These are phyloP conservation scores for Ianthella basta DNA, from an alignment of 37 sponge, comb jelly and placozoan species.

Conservation along the genomic window DNA sequence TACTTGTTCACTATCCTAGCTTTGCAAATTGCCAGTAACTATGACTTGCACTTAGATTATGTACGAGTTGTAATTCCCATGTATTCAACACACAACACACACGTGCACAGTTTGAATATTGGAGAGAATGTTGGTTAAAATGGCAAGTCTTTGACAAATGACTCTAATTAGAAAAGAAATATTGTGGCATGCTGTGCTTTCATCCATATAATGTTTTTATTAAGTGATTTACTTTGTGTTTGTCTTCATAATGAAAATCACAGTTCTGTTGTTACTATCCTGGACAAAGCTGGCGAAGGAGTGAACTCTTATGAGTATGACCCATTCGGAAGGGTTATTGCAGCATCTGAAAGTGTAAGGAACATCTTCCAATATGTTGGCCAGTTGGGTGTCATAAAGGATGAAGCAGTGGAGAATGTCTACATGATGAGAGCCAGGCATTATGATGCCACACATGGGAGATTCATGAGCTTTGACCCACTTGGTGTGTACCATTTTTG, in stretches of 20 bases:
- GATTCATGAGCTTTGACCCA: conserved; percentile 36
- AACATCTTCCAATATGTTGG: conserved; percentile 36
- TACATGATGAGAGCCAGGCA: conserved; percentile 40
- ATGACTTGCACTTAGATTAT: too few relatives aligned
- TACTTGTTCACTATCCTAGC: too few relatives aligned
- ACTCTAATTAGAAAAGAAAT: too few relatives aligned
- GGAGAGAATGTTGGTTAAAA: too few relatives aligned
- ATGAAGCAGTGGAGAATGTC: conserved; percentile 33
- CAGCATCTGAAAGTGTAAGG: not conserved
- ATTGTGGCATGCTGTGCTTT: too few relatives aligned
- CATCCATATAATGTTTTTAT: too few relatives aligned
- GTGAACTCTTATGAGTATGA: conserved; percentile 41
- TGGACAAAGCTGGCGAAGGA: not conserved
- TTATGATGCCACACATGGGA: conserved; percentile 52
- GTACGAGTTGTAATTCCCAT: too few relatives aligned
- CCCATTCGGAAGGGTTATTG: conserved; percentile 34
- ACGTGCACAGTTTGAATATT: too few relatives aligned
- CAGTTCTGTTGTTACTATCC: conserved; percentile 26
- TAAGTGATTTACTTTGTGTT: too few relatives aligned
- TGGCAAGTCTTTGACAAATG: too few relatives aligned
- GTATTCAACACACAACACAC: too few relatives aligned
- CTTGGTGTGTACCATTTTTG: not conserved
- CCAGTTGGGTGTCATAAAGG: not conserved
- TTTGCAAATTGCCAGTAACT: too few relatives aligned
- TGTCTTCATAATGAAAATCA: not conserved